These are phyloP conservation scores for Pogonognathellus flavescens DNA, from an alignment of 1,140 invertebrate species.

Conservation along the genomic window DNA sequence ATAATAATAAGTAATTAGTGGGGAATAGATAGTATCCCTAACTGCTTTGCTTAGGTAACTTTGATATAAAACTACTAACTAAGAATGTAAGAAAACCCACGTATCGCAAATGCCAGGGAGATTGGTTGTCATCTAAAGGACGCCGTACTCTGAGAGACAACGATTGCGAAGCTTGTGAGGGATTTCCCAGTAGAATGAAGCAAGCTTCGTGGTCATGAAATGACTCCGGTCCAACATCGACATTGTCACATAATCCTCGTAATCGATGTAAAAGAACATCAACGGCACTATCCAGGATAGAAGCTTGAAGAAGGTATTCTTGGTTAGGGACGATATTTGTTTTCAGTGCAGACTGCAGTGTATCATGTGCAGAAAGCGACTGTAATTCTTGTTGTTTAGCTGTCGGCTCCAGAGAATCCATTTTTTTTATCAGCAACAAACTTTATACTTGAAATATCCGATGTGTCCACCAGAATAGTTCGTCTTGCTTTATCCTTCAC, in stretches of 20 bases:
- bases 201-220: conserved; percentile 76
- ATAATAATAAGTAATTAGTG: too few species aligned
- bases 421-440: not conserved
- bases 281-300: conserved; percentile 90
- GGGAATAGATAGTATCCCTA: too few species aligned
- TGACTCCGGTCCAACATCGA: conserved; percentile 88
- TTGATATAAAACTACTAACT: not conserved
- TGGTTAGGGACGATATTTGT: conserved; percentile 90
- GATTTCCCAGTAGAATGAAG: conserved; percentile 52
- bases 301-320: conserved; percentile 92
- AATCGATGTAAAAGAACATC: conserved; percentile 92
- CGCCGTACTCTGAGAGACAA: conserved; percentile 81
- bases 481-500: not conserved
- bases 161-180: conserved; percentile 70
- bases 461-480: not conserved
- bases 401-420: conserved; percentile 57
- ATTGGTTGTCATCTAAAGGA: conserved; percentile 82
- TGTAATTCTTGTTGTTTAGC: conserved; percentile 63
- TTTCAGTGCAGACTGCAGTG: conserved; percentile 81
- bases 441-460: conserved; percentile 2
- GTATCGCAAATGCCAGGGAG: conserved; percentile 79
- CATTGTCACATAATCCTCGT: conserved; percentile 93
- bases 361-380: conserved; percentile 79
- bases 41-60: too few species aligned
- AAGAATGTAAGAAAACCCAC: not conserved